Evolutionary conservation across 1,140 invertebrate genomes (phyloP).

Genomic region (Bombus fervidus): DNA sequence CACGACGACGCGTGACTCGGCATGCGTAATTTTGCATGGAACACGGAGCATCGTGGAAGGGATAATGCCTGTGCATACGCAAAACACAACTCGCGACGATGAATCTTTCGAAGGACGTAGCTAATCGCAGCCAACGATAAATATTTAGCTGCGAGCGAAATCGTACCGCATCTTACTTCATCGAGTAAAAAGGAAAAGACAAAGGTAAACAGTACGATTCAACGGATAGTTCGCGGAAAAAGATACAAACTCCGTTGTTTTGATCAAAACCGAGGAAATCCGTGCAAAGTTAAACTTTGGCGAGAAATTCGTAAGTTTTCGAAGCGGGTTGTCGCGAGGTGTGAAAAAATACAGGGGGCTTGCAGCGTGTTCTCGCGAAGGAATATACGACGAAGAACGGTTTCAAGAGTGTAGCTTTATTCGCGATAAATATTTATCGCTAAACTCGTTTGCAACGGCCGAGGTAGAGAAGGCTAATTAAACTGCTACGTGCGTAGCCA

Average conservation of each 20-base stretch:
- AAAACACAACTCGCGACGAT: not conserved
- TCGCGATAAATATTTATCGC: slow-evolving; percentile 33
- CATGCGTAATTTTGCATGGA: not conserved
- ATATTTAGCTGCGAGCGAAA: not conserved
- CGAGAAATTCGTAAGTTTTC: no score
- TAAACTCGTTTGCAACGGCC: slow-evolving; percentile 7
- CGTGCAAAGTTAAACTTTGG: no score
- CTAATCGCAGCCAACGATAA: not conserved
- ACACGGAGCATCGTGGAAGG: not conserved
- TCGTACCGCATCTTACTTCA: no score
- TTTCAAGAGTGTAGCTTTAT: not conserved
- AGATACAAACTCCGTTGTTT: no score
- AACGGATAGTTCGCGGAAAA: no score
- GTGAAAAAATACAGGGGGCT: not conserved
- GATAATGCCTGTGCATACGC: not conserved
- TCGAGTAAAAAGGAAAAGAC: not conserved
- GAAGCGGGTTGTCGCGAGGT: no score
- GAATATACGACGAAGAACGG: not conserved
- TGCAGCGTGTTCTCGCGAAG: no score
- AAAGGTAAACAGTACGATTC: no score
- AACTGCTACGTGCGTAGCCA: not conserved
- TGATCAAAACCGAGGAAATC: no score
- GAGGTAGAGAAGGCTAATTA: slow-evolving; percentile 13
- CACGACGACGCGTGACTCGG: not conserved
- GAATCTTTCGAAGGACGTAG: not conserved